Base-by-base conservation (phyloP, 2,797 vertebrate genomes). In the Adelosebastes latens region DNA sequence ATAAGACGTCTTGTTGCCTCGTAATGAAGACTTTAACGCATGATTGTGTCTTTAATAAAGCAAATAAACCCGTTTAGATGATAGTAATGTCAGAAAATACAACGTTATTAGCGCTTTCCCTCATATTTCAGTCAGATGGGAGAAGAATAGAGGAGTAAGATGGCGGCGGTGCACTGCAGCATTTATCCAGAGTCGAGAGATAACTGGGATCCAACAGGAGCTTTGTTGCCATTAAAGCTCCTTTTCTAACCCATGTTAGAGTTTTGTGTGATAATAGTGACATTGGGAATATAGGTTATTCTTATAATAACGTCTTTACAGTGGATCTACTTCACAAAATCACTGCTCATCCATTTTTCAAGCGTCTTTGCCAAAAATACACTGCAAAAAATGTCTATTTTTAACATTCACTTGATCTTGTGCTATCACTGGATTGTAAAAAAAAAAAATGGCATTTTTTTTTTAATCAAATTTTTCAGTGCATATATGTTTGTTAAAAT, bases 81-180 rank as follows among this genome's bases (percentile, higher is more conserved):
- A 31, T 39, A 2, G 3, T 7, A 8, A 27, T 4, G 2, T 5
- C 6, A 5, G 62, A 22, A 80, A 70, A 72, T 13, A 32, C 36
- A 0, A 68, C 39, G 1, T 64, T 31, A 22, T 32, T 11, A 71
- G 46, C 62, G 83, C 78, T 65, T 42, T 80, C 72, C 52, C 55
- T 76, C 81, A 78, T 85, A 72, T 93, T 87, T 83, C 80, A 82
- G 85, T 76, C 88, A 53, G 86, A 82, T 68, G 85, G 87, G n/a
- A 72, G 87, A 88, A 88, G 92, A 89, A 80, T 75, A 91, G 95
- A 92, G 94, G 90, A 95, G 94, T 95, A 98, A 98, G 97, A 98
- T 98, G 97, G 97, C 97, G 97, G 95, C 97, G 96, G 96, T 97
- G 97, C 96, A 97, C 96, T 97, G 97, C 97, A 97, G 97, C 94